Conservation (phyloP, 2,888 invertebrate species). For the Cotesia congregata region DNA sequence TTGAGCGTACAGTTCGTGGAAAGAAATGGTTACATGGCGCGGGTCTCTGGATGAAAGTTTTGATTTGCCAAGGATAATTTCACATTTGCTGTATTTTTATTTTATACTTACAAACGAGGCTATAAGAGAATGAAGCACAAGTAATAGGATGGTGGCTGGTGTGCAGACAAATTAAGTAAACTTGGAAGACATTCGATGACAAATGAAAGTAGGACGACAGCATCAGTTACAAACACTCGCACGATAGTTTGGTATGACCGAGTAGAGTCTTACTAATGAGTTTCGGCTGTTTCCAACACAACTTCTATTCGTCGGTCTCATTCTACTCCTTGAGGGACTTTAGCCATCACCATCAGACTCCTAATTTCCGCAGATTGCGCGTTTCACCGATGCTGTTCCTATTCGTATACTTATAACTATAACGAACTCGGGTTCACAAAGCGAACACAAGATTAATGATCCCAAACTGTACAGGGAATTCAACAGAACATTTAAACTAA, state of each 20-base stretch:
- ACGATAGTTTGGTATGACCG: slow-evolving; percentile 45
- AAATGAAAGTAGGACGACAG: slow-evolving; percentile 48
- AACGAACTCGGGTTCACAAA: slow-evolving; percentile 21
- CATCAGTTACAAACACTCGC: slow-evolving; percentile 16
- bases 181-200: slow-evolving; percentile 46
- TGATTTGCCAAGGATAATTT: too few relatives aligned
- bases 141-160: slow-evolving; percentile 19
- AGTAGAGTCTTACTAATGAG: slow-evolving; percentile 48
- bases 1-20: too few relatives aligned
- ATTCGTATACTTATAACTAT: neutral
- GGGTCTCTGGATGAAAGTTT: too few relatives aligned
- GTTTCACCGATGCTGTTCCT: slow-evolving; percentile 9
- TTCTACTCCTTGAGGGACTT: neutral
- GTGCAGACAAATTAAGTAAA: slow-evolving; percentile 49
- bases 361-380: slow-evolving; percentile 50
- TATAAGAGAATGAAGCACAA: neutral
- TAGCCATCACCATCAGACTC: slow-evolving; percentile 23
- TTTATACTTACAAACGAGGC: too few relatives aligned
- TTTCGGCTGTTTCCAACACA: slow-evolving; percentile 47
- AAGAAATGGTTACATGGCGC: too few relatives aligned
- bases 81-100: too few relatives aligned
- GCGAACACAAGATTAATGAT: slow-evolving; percentile 28
- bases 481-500: neutral
- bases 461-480: neutral
- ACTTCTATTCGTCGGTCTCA: slow-evolving; percentile 2